These are phyloP conservation scores for Maniola jurtina DNA, from an alignment of 1,140 invertebrate species.

Conservation along the genomic window DNA sequence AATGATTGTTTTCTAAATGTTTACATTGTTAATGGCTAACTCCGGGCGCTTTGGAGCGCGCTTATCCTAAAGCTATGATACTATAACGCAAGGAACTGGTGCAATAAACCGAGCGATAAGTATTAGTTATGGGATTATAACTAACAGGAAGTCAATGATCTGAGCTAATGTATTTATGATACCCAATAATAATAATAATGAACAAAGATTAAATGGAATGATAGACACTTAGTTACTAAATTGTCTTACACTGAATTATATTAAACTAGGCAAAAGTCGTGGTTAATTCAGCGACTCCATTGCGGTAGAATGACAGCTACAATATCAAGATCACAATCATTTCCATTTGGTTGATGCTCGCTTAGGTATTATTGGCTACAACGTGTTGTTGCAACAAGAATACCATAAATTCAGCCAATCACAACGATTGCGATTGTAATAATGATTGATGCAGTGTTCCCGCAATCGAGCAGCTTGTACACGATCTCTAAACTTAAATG, in stretches of 20 bases:
- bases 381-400: too few species aligned
- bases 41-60: slow-evolving; percentile 7
- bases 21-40: slow-evolving; percentile 16
- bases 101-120: slow-evolving; percentile 17
- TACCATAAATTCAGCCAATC: too few species aligned
- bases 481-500: too few species aligned
- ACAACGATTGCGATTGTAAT: too few species aligned
- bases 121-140: slow-evolving; percentile 17
- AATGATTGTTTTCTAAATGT: slow-evolving; percentile 18
- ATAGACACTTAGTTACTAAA: not conserved
- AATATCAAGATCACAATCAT: too few species aligned
- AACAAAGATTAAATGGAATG: slow-evolving; percentile 7
- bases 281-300: too few species aligned
- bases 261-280: not conserved
- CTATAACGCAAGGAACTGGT: slow-evolving; percentile 3
- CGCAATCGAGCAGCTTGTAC: too few species aligned
- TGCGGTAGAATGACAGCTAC: too few species aligned
- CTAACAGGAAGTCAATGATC: slow-evolving; percentile 14
- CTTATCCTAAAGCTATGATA: slow-evolving; percentile 15
- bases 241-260: not conserved
- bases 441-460: too few species aligned
- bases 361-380: too few species aligned
- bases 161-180: slow-evolving; percentile 13
- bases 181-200: slow-evolving; percentile 7
- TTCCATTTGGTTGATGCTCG: too few species aligned